Percentiles rank a stretch among this genome's conserved stretches.
Conservation (phyloP, 2,888 invertebrate species). For the Sipha maydis region DNA sequence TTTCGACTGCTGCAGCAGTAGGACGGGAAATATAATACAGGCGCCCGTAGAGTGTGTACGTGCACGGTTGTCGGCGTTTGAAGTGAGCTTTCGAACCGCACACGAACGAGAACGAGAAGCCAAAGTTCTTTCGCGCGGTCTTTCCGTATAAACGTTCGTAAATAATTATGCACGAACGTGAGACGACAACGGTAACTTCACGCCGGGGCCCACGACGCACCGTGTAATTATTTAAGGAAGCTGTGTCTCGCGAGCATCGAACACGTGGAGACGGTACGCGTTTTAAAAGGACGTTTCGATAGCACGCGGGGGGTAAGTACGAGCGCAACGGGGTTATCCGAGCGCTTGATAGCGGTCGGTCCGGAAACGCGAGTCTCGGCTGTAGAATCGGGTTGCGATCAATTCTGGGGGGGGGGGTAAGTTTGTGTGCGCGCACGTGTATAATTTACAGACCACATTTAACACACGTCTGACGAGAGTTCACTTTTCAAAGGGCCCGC, state of each 20-base stretch:
- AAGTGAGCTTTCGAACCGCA: not conserved
- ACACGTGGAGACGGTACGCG: not conserved
- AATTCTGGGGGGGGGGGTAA: not conserved
- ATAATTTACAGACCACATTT: constrained; percentile 54
- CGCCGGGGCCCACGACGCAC: too few relatives aligned
- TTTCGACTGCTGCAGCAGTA: too few relatives aligned
- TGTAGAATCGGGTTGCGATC: not conserved
- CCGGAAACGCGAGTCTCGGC: constrained; percentile 18
- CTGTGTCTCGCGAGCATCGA: not conserved
- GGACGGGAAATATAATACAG: too few relatives aligned
- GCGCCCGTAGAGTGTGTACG: too few relatives aligned
- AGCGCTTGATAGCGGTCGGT: constrained; percentile 33
- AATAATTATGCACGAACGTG: not conserved
- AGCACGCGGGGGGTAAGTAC: not conserved
- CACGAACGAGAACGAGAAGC: not conserved
- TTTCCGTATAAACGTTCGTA: not conserved
- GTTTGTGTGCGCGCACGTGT: not conserved
- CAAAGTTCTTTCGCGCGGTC: not conserved
- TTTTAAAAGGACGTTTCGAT: not conserved
- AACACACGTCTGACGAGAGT: constrained; percentile 17
- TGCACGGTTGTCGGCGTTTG: not conserved
- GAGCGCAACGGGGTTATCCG: constrained; percentile 3
- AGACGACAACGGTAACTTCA: too few relatives aligned
- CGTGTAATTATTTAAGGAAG: constrained; percentile 32
- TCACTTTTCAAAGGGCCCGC: constrained; percentile 39